Conservation (phyloP, 1,140 invertebrate species). For the Anadara kagoshimensis region DNA sequence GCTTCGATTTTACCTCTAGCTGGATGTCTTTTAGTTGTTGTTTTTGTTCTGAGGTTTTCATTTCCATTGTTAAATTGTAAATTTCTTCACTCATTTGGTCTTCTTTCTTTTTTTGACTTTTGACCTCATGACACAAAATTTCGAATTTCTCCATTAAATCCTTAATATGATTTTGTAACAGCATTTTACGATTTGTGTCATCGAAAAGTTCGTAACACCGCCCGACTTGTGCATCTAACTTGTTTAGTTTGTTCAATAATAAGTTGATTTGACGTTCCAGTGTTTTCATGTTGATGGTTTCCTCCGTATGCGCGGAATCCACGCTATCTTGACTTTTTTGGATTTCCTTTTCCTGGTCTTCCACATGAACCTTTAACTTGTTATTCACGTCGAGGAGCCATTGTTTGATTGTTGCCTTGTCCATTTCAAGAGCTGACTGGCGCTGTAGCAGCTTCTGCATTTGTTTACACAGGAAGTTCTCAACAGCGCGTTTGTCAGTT, state of each 20-base stretch:
- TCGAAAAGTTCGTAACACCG: constrained; percentile 7
- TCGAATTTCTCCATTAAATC: constrained; percentile 6
- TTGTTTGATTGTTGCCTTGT: constrained; percentile 1
- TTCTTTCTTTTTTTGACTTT: constrained; percentile 22
- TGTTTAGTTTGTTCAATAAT: constrained; percentile 4
- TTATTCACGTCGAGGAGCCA: constrained; percentile 20
- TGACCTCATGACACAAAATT: constrained; percentile 2
- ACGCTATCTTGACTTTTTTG: neutral
- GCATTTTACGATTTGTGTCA: neutral
- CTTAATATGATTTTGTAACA: neutral
- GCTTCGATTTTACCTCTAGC: constrained; percentile 31
- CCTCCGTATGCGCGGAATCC: neutral
- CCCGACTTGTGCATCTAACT: constrained; percentile 17
- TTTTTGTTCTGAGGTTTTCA: constrained; percentile 29
- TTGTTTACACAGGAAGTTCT: constrained; percentile 28
- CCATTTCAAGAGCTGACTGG: constrained; percentile 9
- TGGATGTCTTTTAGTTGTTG: constrained; percentile 30
- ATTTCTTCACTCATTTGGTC: constrained; percentile 28
- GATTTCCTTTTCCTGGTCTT: neutral
- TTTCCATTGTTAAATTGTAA: constrained; percentile 17
- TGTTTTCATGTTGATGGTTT: constrained; percentile 8
- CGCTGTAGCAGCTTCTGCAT: neutral
- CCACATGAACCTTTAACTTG: constrained; percentile 16
- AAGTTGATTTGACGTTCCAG: constrained; percentile 4
- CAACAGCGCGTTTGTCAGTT: constrained; percentile 32